phyloP scores from a whole-genome alignment of 92 coral and sea anemone species.

The Umimayanthus kanabou region DNA sequence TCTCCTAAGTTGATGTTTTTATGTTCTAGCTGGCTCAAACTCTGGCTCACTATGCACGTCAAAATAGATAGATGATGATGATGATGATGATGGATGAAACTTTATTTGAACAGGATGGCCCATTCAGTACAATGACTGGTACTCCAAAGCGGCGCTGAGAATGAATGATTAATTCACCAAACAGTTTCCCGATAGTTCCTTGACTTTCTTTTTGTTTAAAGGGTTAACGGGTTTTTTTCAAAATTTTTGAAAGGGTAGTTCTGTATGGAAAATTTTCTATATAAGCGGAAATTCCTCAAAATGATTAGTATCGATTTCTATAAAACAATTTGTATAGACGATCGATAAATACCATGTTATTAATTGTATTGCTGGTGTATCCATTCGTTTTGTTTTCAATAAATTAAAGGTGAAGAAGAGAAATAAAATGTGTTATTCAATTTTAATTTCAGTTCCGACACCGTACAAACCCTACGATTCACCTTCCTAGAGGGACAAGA shows the following conservation, averaged over 20 bases:
- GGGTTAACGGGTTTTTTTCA: no score
- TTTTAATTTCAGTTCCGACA: neutral
- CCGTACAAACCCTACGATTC: constrained; percentile 10
- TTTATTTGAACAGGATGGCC: no score
- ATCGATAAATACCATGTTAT: no score
- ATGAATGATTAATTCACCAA: neutral
- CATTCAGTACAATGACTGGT: no score
- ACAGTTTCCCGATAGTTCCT: neutral
- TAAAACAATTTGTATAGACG: no score
- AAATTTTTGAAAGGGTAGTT: no score
- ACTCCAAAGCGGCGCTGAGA: no score
- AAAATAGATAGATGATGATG: neutral
- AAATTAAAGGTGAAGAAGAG: neutral
- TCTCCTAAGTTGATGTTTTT: neutral
- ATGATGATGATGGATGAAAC: no score
- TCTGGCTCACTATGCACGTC: neutral
- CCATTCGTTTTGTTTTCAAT: neutral
- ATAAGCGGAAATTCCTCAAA: neutral
- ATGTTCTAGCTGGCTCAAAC: neutral
- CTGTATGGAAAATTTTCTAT: neutral
- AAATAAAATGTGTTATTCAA: neutral
- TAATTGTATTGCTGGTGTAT: no score
- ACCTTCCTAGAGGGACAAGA: constrained; percentile 2
- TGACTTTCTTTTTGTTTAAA: neutral
- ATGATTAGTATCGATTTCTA: neutral